phyloP scores from a whole-genome alignment of 2,113 vertebrate species.

The Callipepla squamata region DNA sequence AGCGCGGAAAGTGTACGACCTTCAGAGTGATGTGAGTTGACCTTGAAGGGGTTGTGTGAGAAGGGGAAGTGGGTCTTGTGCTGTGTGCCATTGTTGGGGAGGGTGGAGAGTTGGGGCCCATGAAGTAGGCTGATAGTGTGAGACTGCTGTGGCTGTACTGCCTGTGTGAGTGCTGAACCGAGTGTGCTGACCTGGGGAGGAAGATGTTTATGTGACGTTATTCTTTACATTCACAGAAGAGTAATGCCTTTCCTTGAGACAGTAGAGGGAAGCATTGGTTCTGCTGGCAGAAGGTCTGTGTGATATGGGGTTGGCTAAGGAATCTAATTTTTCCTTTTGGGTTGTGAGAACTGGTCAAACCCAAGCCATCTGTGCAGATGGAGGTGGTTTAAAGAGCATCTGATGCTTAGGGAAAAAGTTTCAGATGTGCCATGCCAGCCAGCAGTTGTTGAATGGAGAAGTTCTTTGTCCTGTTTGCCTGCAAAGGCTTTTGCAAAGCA shows the following conservation, averaged over 20 bases:
- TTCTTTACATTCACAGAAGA: too few relatives aligned
- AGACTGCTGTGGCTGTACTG: too few relatives aligned
- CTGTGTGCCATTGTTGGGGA: background rate
- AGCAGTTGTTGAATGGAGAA: fast-evolving
- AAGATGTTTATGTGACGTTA: background rate
- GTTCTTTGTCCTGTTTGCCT: background rate
- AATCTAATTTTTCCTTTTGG: background rate
- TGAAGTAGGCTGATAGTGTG: too few relatives aligned
- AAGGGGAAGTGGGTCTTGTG: fast-evolving
- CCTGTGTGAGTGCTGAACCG: too few relatives aligned
- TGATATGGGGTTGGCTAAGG: fast-evolving
- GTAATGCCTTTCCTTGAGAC: background rate
- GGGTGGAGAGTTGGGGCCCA: background rate
- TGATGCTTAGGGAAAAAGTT: background rate
- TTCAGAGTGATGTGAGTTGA: conserved; percentile 84
- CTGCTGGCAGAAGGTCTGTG: fast-evolving
- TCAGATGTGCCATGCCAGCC: too few relatives aligned
- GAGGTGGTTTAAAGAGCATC: fast-evolving
- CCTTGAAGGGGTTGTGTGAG: fast-evolving
- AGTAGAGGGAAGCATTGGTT: background rate
- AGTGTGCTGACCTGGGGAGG: too few relatives aligned
- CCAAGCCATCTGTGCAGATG: too few relatives aligned
- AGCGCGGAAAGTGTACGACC: conserved; percentile 79
- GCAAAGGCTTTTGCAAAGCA: too few relatives aligned
- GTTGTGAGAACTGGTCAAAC: background rate